phyloP scores from a whole-genome alignment of 2,888 invertebrate genomes.

The Drosophila buzzatii region DNA sequence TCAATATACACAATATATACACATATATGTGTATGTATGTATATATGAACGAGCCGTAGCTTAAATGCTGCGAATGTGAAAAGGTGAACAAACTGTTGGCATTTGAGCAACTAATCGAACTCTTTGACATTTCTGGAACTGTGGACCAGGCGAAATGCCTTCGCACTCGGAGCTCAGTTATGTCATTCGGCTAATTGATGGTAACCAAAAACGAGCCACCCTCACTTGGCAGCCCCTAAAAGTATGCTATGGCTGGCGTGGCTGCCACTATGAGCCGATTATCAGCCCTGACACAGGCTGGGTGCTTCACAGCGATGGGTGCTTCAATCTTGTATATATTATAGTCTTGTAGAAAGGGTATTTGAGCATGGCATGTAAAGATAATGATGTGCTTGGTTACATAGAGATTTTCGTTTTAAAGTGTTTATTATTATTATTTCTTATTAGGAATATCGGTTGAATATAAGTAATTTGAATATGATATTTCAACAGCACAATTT shows the following conservation, averaged over 20 bases:
- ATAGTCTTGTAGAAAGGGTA: not conserved
- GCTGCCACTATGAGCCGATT: conserved; percentile 72
- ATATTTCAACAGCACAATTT: too few species aligned
- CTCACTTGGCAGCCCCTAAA: conserved; percentile 21
- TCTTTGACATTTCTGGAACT: conserved; percentile 3
- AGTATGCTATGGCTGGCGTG: conserved; percentile 39
- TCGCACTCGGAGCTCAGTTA: conserved; percentile 21
- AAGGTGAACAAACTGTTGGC: not conserved
- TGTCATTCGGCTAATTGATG: conserved; percentile 68
- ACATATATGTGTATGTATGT: conserved; percentile 8
- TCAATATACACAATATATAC: conserved; percentile 18
- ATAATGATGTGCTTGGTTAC: not conserved
- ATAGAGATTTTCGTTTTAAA: too few species aligned
- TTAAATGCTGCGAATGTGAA: conserved; percentile 25
- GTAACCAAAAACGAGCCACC: conserved; percentile 20
- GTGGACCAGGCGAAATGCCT: conserved; percentile 1
- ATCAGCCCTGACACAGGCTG: conserved; percentile 35
- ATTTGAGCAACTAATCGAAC: conserved; percentile 9
- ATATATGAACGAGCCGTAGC: conserved; percentile 14
- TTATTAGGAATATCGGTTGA: too few species aligned
- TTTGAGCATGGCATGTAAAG: not conserved
- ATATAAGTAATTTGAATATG: too few species aligned
- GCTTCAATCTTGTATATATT: conserved; percentile 3
- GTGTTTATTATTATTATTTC: too few species aligned
- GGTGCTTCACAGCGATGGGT: conserved; percentile 1